Base-by-base conservation (phyloP, 2,888 invertebrate species). In the Clanis bilineata region DNA sequence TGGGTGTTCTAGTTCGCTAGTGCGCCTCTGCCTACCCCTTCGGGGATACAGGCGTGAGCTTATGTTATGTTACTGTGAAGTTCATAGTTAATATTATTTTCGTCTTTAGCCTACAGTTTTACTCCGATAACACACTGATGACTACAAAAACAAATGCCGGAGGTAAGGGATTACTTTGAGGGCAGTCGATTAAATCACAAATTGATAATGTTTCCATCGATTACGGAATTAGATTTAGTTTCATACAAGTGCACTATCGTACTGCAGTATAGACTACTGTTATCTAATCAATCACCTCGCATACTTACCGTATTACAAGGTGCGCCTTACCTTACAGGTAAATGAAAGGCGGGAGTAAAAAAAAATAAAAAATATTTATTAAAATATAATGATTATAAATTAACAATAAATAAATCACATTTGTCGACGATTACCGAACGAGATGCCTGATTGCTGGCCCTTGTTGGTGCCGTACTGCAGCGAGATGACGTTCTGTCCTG, bases 391-490 rank as follows among this genome's bases (percentile, higher is more conserved):
- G 70, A 65, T 72, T 64, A 76, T 71, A 73, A 74, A 75, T 70
- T 67, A 72, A 68, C 63, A 64, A 62, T 59, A 67, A 64, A 72
- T 64, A 64, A 60, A 93, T 95, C 95, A 98, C 96, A 98, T 98
- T 90, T 99, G 98, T 82, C 98, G 95, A 75, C 97, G 97, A 90
- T 97, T 98, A 73, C 99, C 99, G 84, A 99, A 98, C 77, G 97
- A 98, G 85, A 98, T 97, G 63, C 99, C 99, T 62, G 96, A 96
- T 89, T 98, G 98, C 80, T 94, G 98, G 55, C 98, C 98, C 89
- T 99, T 98, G 94, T 99, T 99, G 79, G 97, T 97, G 61, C 99
- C 99, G 88, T 98, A 98, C 86, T 99, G 99, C 64, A 98, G 94
- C 51, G 97, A 97, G 82, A 98, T 98, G 59, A 99, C 96, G 69